Base-by-base conservation (phyloP, 2,113 vertebrate genomes). In the Xiphias gladius region DNA sequence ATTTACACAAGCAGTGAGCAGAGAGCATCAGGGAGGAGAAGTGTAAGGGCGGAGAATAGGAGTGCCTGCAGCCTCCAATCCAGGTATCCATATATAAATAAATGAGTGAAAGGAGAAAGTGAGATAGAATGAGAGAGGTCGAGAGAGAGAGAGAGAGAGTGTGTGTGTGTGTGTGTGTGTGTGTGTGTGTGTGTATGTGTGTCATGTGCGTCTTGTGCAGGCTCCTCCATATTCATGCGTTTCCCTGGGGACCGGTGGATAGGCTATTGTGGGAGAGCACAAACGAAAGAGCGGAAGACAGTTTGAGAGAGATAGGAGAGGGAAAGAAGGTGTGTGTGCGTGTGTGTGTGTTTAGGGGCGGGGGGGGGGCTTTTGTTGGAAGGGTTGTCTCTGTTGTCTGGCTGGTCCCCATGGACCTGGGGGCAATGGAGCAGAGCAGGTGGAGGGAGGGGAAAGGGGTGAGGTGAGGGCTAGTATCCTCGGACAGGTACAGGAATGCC, bases 151-250 rank as follows among this genome's bases (percentile, higher is more conserved):
- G 67, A 65, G 30, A 39, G 64, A 70, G 62, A 55, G 52, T 35
- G 71, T 24, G 70, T 65, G 74, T 59, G 52, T 13, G 64, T 59
- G 52, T 9, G 64, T n/a, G 57, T 66, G 66, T 78, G 74, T 67
- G 65, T 55, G 79, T 76, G 76, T 79, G 84, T 75, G 78, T 63
- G 69, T 28, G 43, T 46, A 62, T 66, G 85, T 89, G 82, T 88
- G 91, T 88, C 91, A 88, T 90, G 86, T 77, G 88, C 86, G 91
- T 88, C 91, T 93, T 86, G 92, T 86, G 80, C 79, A 88, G 76
- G 70, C 89, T 92, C 79, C 80, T 95, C 92, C 94, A 95, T 95
- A 94, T 95, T 95, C 90, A 95, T 94, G 91, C 46, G 83, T 93
- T 91, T 86, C 93, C 93, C 90, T 87, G 90, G 91, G 93, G 94